phyloP scores from a whole-genome alignment of 2,888 invertebrate genomes.

The Laspeyria flexula region DNA sequence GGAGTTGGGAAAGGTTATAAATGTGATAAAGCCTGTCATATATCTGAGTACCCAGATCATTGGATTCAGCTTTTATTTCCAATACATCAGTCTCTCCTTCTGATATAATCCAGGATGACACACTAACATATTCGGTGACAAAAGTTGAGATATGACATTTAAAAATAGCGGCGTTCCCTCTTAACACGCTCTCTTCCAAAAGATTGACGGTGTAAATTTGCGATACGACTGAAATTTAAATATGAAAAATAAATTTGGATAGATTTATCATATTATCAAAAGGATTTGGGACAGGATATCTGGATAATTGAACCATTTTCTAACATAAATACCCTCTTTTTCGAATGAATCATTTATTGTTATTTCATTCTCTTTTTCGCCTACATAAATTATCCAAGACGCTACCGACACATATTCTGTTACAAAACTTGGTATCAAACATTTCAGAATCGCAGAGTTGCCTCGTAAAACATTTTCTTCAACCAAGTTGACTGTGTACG shows the following conservation, averaged over 20 bases:
- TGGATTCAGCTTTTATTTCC: conserved; percentile 78
- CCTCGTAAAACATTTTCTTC: conserved; percentile 94
- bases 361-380: conserved; percentile 67
- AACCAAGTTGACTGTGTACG: conserved; percentile 93
- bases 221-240: conserved; percentile 90
- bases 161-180: conserved; percentile 95
- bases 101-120: conserved; percentile 94
- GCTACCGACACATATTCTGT: conserved; percentile 93
- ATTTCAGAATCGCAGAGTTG: conserved; percentile 93
- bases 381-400: conserved; percentile 91
- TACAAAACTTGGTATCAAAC: conserved; percentile 94
- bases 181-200: conserved; percentile 96
- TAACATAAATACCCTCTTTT: conserved; percentile 62
- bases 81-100: conserved; percentile 84
- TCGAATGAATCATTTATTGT: conserved; percentile 61
- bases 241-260: conserved; percentile 14
- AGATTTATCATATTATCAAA: conserved; percentile 10
- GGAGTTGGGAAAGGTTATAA: conserved; percentile 37
- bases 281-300: conserved; percentile 33
- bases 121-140: conserved; percentile 95
- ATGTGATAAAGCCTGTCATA: conserved; percentile 12
- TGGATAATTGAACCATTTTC: conserved; percentile 15
- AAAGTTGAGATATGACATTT: conserved; percentile 97
- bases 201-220: conserved; percentile 95
- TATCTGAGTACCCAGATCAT: conserved; percentile 67